Evolutionary conservation across 2,888 invertebrate species (phyloP), one percentile per base, ranked within the genome.

Genomic region (Panzeria rudis): DNA sequence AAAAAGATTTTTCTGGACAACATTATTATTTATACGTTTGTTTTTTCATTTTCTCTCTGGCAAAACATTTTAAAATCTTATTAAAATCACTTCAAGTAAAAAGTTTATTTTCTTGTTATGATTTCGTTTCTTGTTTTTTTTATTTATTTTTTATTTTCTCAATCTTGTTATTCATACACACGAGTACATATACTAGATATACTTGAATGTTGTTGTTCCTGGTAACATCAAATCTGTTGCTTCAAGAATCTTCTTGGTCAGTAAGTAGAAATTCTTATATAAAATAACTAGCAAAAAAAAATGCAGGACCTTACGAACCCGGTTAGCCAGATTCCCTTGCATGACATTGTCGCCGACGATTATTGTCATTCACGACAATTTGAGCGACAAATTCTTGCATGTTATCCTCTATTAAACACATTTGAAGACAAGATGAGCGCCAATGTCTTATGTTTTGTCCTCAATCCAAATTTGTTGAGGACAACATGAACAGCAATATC

Each of bases 61-160:
- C n/a, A 84, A 86, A 78, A 78, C 75, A 84, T 71, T 84, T 84
- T 32, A 72, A 78, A 83, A 64, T 83, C 83, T 69, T 78, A 77
- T 76, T 83, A 59, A 76, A 76, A 84, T 76, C 81, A 59, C 61
- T 81, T 77, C 54, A 80, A 76, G 68, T 59, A 72, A 69, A 64
- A 84, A 61, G 23, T 80, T 73, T 50, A 62, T 72, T 76, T 78
- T 66, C 62, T 73, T 77, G 47, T 41, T 69, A 59, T 56, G 68
- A 82, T 77, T 77, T 73, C 47, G 6, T 68, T 80, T 64, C 23
- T 25, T 77, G 20, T 75, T 32, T n/a, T 15, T 32, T 41, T 38
- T 23, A 32, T 75, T 66, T 69, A 15, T 38, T 76, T 20, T 44
- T 59, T 38, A 3, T 72, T 32, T 47, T 64, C 8, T 35, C 7